Conservation (phyloP, 1,140 invertebrate species). For the Myzus persicae region DNA sequence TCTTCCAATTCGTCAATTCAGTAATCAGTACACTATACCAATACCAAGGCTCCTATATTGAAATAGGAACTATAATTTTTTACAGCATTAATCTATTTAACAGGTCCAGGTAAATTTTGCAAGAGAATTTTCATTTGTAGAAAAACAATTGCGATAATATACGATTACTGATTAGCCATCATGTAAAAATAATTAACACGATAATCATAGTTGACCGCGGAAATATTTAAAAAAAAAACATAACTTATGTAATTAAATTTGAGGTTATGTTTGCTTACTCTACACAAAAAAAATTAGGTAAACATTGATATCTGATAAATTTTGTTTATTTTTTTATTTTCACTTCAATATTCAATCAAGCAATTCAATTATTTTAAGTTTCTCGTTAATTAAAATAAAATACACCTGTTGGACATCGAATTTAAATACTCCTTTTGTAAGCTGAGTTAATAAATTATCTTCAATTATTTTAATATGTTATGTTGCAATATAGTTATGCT, state of each 20-base stretch:
- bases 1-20: neutral
- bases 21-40: too few species aligned
- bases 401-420: neutral
- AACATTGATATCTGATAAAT: constrained; percentile 57
- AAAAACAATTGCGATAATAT: neutral
- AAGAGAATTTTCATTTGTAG: neutral
- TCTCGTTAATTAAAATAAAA: neutral
- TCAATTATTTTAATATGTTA: neutral
- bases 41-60: too few species aligned
- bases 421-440: neutral
- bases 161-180: neutral
- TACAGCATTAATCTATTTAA: neutral
- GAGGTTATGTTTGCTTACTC: constrained; percentile 58
- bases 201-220: neutral
- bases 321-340: constrained; percentile 47
- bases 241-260: constrained; percentile 22
- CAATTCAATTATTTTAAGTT: neutral
- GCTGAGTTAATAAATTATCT: neutral
- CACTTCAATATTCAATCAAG: constrained; percentile 31
- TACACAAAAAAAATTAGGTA: constrained; percentile 51
- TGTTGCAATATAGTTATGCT: neutral
- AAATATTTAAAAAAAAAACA: constrained; percentile 18
- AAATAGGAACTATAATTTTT: neutral
- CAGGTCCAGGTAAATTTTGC: neutral
- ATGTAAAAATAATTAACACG: neutral